Evolutionary conservation across 2,797 vertebrate species (phyloP).

Genomic region (Falco cherrug): DNA sequence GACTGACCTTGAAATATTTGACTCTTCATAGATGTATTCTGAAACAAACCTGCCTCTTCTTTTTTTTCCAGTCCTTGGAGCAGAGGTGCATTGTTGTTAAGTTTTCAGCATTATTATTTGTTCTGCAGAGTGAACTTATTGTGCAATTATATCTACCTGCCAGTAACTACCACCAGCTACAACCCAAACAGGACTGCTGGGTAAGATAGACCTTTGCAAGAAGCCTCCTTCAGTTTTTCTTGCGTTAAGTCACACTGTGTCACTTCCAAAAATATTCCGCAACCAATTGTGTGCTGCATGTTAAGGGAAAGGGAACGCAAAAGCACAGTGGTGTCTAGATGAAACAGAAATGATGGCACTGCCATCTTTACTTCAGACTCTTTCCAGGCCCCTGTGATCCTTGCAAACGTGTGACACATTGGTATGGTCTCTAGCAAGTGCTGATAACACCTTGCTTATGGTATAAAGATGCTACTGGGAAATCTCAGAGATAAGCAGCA

Average conservation of each 20-base stretch:
- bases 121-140: not conserved
- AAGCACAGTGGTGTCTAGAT: not conserved
- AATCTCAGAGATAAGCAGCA: not conserved
- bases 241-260: not conserved
- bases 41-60: not conserved
- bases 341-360: not conserved
- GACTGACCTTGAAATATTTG: not conserved
- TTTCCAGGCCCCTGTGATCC: not conserved
- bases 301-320: not conserved
- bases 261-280: not conserved
- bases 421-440: not conserved
- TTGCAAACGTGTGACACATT: not conserved
- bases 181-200: not conserved
- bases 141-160: not conserved
- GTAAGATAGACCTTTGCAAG: not conserved
- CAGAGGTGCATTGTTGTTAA: not conserved
- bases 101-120: not conserved
- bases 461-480: not conserved
- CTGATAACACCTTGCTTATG: not conserved
- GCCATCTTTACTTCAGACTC: not conserved
- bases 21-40: not conserved
- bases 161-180: not conserved
- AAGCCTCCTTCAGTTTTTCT: not conserved
- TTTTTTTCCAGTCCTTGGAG: not conserved
- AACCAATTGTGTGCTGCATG: not conserved